Base-by-base conservation (phyloP, 1,140 invertebrate species). In the Palaemon carinicauda region DNA sequence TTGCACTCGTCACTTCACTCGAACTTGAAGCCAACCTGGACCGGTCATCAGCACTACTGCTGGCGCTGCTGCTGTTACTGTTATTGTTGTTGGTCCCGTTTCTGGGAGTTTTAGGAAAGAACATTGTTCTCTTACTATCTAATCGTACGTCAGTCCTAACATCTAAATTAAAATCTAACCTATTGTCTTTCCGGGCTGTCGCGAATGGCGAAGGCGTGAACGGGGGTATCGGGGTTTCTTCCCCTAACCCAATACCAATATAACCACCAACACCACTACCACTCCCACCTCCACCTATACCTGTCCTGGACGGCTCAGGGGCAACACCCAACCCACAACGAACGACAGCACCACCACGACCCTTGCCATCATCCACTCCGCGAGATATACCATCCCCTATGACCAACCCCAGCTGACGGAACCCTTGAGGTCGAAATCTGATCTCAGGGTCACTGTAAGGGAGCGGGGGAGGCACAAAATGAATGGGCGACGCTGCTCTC, bases 371-470 rank as follows among this genome's bases (percentile, higher is more conserved):
- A 7, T 41, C 41, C 41, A 41, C 41, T 41, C 41, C 41, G 41
- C 41, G 41, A 12, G 12, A 41, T 41, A 12, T 41, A 41, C 41
- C 41, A 12, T 41, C 41, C 7, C 41, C 41, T 41, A 41, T 41
- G 41, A 41, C 41, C 41, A 41, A 41, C 41, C 41, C 41, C 41
- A 41, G 41, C 41, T 41, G 65, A 15, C 41, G 80, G 69, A 82
- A 82, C 14, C 56, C 17, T 27, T 79, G 83, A 3, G 83, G 83
- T 27, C 83, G 75, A 29, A 85, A 50, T 50, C 83, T 75, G 56
- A 85, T 77, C 83, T 85, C 83, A 15, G 83, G 83, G 50, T 85
- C 83, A 24, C 54, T 50, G 83, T 82, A 82, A 56, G 80, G 80
- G 31, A 79, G 50, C 41, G 74, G 80, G 17, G 87, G 80, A 69